These are phyloP conservation scores for Antheraea yamamai DNA, from an alignment of 2,888 invertebrate species.

Conservation along the genomic window DNA sequence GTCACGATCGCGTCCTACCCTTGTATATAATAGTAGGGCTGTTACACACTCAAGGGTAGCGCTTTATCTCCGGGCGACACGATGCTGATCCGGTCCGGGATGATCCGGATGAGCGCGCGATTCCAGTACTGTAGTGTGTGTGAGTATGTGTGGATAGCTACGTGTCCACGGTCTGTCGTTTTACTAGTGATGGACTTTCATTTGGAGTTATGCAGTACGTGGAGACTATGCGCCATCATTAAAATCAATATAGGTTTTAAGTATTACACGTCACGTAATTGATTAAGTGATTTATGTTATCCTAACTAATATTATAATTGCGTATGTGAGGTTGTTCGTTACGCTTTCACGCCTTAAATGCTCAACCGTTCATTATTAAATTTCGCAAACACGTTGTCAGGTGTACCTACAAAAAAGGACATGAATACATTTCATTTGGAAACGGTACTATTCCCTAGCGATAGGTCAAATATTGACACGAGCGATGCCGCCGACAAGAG, in stretches of 20 bases:
- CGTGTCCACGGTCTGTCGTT: constrained; percentile 43
- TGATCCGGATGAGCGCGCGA: constrained; percentile 75
- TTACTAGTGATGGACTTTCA: constrained; percentile 20
- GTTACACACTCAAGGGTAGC: constrained; percentile 49
- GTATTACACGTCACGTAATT: background rate
- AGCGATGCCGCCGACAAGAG: too few species aligned
- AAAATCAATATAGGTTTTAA: background rate
- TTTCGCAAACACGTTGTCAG: too few species aligned
- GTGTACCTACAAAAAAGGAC: too few species aligned
- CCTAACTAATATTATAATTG: background rate
- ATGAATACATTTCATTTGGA: too few species aligned
- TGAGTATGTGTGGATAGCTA: constrained; percentile 24
- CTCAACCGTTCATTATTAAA: too few species aligned
- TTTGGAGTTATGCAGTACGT: constrained; percentile 21
- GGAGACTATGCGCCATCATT: constrained; percentile 1
- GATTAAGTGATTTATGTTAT: background rate
- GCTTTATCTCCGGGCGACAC: constrained; percentile 78
- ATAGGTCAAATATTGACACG: too few species aligned
- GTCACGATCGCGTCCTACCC: background rate
- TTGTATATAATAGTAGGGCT: constrained; percentile 33
- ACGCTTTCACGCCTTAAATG: too few species aligned
- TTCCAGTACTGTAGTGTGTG: constrained; percentile 51
- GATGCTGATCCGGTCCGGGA: constrained; percentile 71
- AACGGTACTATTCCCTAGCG: too few species aligned
- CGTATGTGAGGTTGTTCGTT: too few species aligned